Base-by-base conservation (phyloP, 2,797 vertebrate species). In the Gephyroberyx darwinii region DNA sequence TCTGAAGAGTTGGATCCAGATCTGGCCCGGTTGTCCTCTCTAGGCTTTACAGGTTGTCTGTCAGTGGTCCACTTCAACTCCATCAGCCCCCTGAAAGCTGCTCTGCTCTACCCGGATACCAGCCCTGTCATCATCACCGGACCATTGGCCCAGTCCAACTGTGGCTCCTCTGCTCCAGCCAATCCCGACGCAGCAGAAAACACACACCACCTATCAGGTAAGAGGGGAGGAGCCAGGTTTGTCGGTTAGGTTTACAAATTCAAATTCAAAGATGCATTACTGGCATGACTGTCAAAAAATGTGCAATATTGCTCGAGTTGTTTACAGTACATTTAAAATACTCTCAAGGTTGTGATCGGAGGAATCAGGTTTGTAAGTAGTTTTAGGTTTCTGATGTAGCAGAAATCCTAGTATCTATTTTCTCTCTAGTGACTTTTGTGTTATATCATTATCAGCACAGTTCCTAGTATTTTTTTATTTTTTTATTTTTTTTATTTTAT, bases 11-110 rank as follows among this genome's bases (percentile, higher is more conserved):
- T 95, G 68, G 96, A 98, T 83, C 92, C 93, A 22, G 96, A 97
- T 19, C 90, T 96, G 3, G 81, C 88, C 63, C 90, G 94, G 67
- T 85, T 96, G 50, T 94, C 89, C 0, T 91, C 94, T 1, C 92
- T 95, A 5, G 96, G 97, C 65, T 98, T 96, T 71, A 86, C 83
- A 2, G 97, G 97, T 62, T 99, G 97, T 72, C 93, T 99, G 26
- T 98, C 97, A 0, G 95, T 94, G 5, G 94, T 98, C 69, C 95
- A 90, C 86, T 96, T 98, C 71, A 96, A 97, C 91, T 91, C 94
- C 57, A 82, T 97, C 86, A 91, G 94, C 64, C 97, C 96, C 22
- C 90, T 99, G 88, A 99, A 98, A 79, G 94, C 94, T 0, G 96
- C 95, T 0, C 89, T 98, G 75, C 89, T 94, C 9, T 92, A 94